Evolutionary conservation across 2,888 invertebrate species (phyloP), one percentile per base, ranked within the genome.

Genomic region (Napeogenes inachia): DNA sequence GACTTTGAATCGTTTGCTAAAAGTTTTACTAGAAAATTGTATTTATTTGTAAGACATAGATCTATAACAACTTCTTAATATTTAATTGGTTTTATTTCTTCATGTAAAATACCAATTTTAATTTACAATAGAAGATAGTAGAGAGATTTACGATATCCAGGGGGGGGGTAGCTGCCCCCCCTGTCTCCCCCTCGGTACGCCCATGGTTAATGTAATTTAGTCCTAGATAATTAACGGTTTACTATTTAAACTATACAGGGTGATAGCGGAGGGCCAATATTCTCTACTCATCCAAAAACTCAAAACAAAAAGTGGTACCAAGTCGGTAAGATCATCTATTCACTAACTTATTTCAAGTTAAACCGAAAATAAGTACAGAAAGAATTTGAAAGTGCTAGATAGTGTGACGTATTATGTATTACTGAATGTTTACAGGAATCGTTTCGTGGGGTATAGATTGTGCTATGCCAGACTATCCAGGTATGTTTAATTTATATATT

Each of bases 371-470:
- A 56, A 42, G 21, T 21, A 21, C 21, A 21, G 21, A 21, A 21
- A 21, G 21, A 21, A 21, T 21, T 21, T 21, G 21, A 4, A 35
- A 56, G 10, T 56, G 10, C 38, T n/a, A 47, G 47, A n/a, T 47
- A n/a, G 5, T 13, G 47, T 47, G 5, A 47, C 13, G 47, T 47
- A 47, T n/a, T 47, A 21, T 21, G 21, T 21, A 13, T 21, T 47
- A 13, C 21, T 47, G 4, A 30, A 2, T 30, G 30, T 53, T 79
- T 75, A 13, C 66, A 94, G 94, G 94, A 58, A 86, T 94, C 55
- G 93, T 93, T 1, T 93, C 94, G 0, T 94, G 93, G 92, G 93
- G 94, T n/a, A 93, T 93, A 60, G 93, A 93, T 67, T 94, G 94
- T 71, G 94, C 93, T 0, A 84, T 87, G 76, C 92, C 91, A 35